These are phyloP conservation scores for Phalacrocorax aristotelis DNA, from an alignment of 2,113 vertebrate species.

Conservation along the genomic window DNA sequence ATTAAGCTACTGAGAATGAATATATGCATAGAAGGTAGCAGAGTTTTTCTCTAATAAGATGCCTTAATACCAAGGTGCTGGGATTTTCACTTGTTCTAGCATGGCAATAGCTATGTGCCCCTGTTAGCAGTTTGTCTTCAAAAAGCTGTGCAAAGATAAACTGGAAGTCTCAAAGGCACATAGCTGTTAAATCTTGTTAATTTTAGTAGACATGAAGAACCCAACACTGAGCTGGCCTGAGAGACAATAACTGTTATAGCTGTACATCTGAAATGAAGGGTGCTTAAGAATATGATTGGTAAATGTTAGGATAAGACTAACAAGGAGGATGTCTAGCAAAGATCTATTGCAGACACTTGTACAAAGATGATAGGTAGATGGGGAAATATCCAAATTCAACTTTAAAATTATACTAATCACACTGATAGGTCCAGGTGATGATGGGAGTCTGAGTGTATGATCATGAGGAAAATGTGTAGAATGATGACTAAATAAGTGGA, in stretches of 20 bases:
- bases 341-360: background rate
- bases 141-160: background rate
- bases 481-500: background rate
- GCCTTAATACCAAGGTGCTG: background rate
- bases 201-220: background rate
- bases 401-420: rapidly evolving
- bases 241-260: background rate
- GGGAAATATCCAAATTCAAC: background rate
- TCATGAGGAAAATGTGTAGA: background rate
- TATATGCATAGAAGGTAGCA: background rate
- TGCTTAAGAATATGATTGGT: background rate
- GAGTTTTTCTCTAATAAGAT: background rate
- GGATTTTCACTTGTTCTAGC: background rate
- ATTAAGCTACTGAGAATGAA: background rate
- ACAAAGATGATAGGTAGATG: background rate
- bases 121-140: background rate
- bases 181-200: background rate
- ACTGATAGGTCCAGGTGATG: background rate
- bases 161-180: background rate
- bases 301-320: background rate
- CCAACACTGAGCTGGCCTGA: background rate
- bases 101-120: background rate
- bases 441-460: background rate
- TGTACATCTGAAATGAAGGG: background rate
- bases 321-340: background rate